Evolutionary conservation across 2,888 invertebrate genomes (phyloP).

Genomic region (Exocentrus adspersus): DNA sequence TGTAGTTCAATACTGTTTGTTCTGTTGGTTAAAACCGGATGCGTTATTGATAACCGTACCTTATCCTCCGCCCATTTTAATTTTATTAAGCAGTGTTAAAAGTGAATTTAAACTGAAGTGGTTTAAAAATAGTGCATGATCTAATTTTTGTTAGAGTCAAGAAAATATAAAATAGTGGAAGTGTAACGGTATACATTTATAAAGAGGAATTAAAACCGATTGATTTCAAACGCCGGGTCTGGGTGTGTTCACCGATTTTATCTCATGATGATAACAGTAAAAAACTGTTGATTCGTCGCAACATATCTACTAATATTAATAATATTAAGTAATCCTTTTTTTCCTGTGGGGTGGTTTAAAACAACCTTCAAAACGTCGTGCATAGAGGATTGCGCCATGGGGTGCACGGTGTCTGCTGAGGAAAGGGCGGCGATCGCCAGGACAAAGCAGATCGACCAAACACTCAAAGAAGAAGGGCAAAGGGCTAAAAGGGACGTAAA

Average conservation of each 20-base stretch:
- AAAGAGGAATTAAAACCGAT: not conserved
- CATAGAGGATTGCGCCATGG: conserved; percentile 73
- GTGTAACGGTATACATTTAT: not conserved
- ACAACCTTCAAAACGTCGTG: conserved; percentile 57
- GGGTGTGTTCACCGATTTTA: conserved; percentile 12
- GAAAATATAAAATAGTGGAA: not conserved
- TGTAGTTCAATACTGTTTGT: not conserved
- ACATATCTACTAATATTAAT: conserved; percentile 8
- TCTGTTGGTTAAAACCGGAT: conserved; percentile 15
- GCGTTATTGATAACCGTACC: conserved; percentile 18
- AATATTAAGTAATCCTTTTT: conserved; percentile 7
- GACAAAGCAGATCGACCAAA: conserved; percentile 97
- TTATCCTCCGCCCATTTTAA: conserved; percentile 11
- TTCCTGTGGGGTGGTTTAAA: conserved; percentile 29
- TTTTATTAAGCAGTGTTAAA: conserved; percentile 10
- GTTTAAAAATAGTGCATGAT: conserved; percentile 24
- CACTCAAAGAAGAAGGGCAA: conserved; percentile 97
- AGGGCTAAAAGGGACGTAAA: conserved; percentile 99
- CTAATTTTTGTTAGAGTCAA: conserved; percentile 8
- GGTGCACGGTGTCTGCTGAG: conserved; percentile 99
- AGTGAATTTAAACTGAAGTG: conserved; percentile 18
- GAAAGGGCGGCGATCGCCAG: conserved; percentile 98
- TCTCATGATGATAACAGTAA: conserved; percentile 12
- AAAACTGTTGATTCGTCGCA: conserved; percentile 16
- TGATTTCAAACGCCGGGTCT: not conserved